A percentile compares a stretch with the other conserved stretches of the same genome.
phyloP scores from a whole-genome alignment of 1,140 invertebrate genomes.

The Drosophila serrata region DNA sequence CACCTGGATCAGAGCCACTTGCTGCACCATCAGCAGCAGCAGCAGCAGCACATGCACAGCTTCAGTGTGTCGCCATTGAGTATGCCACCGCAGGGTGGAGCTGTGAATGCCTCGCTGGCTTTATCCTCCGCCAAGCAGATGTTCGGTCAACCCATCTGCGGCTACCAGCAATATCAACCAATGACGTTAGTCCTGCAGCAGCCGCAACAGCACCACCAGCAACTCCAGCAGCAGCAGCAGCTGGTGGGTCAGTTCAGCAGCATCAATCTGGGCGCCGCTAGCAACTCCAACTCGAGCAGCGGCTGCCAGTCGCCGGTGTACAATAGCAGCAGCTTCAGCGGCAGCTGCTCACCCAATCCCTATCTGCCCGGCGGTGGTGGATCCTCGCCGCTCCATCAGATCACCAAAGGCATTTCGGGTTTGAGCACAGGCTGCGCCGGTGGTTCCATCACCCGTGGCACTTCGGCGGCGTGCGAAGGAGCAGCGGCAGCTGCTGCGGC shows the following conservation, averaged over 20 bases:
- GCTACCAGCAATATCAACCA: constrained; percentile 58
- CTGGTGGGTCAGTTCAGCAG: constrained; percentile 80
- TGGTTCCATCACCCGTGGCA: constrained; percentile 92
- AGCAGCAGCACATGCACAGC: constrained; percentile 65
- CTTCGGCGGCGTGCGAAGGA: constrained; percentile 86
- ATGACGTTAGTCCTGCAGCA: constrained; percentile 58
- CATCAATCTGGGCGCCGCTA: constrained; percentile 69
- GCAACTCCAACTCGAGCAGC: constrained; percentile 72
- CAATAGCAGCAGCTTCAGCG: constrained; percentile 74
- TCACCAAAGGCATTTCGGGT: constrained; percentile 87
- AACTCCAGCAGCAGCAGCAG: constrained; percentile 54
- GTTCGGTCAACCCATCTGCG: constrained; percentile 71
- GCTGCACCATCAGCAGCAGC: constrained; percentile 57
- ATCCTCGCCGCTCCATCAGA: constrained; percentile 83
- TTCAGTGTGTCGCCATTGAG: constrained; percentile 75
- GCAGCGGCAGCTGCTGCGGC: constrained; percentile 38
- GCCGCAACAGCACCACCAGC: constrained; percentile 39
- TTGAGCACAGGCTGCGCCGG: constrained; percentile 87
- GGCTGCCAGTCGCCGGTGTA: constrained; percentile 82
- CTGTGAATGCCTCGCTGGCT: constrained; percentile 63
- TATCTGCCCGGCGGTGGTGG: constrained; percentile 67
- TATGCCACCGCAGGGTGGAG: constrained; percentile 62
- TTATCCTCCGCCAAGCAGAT: constrained; percentile 69
- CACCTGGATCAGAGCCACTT: constrained; percentile 68
- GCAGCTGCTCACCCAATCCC: constrained; percentile 78